Percentiles rank a stretch among this genome's conserved stretches.
Evolutionary conservation across 92 coral and sea anemone species (phyloP).

Genomic region (Anthopleura xanthogrammica): DNA sequence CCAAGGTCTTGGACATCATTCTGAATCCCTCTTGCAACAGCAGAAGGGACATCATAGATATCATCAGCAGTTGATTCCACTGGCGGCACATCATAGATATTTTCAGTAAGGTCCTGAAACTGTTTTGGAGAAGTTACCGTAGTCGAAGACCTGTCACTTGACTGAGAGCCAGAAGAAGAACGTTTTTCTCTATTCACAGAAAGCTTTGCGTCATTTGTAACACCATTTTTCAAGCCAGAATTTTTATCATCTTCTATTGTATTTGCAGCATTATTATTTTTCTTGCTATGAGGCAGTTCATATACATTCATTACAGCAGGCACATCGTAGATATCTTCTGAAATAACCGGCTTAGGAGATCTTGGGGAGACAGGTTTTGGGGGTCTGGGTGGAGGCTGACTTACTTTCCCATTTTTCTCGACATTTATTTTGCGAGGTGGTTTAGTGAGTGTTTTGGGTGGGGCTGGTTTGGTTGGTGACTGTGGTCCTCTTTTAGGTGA

Average conservation of each 20-base stretch:
- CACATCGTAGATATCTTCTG: slow-evolving; percentile 28
- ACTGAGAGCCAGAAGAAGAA: slow-evolving; percentile 35
- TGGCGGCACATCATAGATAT: slow-evolving; percentile 61
- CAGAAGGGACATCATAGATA: slow-evolving; percentile 34
- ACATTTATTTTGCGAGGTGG: slow-evolving; percentile 33
- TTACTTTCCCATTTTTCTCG: slow-evolving; percentile 22
- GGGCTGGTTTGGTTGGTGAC: slow-evolving; percentile 13
- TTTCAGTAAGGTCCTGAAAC: slow-evolving; percentile 18
- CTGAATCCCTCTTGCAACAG: slow-evolving; percentile 8
- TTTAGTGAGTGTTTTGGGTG: slow-evolving; percentile 34
- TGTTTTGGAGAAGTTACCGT: not conserved
- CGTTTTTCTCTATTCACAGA: not conserved
- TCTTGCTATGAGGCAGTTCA: slow-evolving; percentile 11
- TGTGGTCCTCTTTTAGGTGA: slow-evolving; percentile 29
- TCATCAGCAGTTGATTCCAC: slow-evolving; percentile 19
- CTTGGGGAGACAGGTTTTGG: slow-evolving; percentile 38
- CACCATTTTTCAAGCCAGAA: not conserved
- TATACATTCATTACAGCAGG: slow-evolving; percentile 1
- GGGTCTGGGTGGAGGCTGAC: slow-evolving; percentile 37
- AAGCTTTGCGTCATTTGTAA: not conserved
- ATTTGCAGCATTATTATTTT: not conserved
- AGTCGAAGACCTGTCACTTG: slow-evolving; percentile 5
- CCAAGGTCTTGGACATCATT: slow-evolving; percentile 20
- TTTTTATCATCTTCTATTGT: not conserved
- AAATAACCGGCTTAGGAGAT: not conserved